A percentile compares a stretch with the other conserved stretches of the same genome.
These are phyloP conservation scores for Nebria brevicollis DNA, from an alignment of 2,888 invertebrate genomes.

Conservation along the genomic window DNA sequence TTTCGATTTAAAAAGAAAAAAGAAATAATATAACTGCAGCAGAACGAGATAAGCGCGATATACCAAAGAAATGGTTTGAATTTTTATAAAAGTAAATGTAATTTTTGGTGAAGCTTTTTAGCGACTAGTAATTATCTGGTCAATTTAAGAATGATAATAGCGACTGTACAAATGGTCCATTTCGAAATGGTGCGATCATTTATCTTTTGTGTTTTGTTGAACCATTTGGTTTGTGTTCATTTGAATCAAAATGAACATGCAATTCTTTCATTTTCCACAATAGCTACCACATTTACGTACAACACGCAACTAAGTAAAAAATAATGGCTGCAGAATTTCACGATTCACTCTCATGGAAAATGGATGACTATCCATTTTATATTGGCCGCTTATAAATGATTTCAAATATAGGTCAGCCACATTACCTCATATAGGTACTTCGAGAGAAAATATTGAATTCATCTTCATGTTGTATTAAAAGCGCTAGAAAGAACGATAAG, in stretches of 20 bases:
- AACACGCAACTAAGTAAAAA: background rate
- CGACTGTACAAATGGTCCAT: conserved; percentile 23
- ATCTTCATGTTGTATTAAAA: too few species aligned
- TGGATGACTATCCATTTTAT: background rate
- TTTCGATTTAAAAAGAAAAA: too few species aligned
- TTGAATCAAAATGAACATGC: background rate
- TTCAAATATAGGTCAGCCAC: background rate
- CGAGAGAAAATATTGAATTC: background rate
- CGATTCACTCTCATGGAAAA: background rate
- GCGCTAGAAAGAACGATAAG: too few species aligned
- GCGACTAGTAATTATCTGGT: background rate
- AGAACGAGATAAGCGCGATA: too few species aligned
- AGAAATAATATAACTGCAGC: too few species aligned
- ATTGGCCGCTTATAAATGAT: background rate
- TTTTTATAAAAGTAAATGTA: too few species aligned
- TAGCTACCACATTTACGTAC: background rate
- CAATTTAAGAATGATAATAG: background rate
- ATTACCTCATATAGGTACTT: background rate
- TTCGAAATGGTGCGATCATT: conserved; percentile 32
- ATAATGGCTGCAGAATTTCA: background rate
- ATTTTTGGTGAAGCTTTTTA: background rate
- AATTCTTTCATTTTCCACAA: background rate
- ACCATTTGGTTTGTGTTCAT: background rate
- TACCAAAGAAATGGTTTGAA: too few species aligned
- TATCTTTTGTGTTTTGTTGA: conserved; percentile 27